Percentiles rank a stretch among this genome's conserved stretches.
phyloP scores from a whole-genome alignment of 2,888 invertebrate species.

The Athrips mouffetella region DNA sequence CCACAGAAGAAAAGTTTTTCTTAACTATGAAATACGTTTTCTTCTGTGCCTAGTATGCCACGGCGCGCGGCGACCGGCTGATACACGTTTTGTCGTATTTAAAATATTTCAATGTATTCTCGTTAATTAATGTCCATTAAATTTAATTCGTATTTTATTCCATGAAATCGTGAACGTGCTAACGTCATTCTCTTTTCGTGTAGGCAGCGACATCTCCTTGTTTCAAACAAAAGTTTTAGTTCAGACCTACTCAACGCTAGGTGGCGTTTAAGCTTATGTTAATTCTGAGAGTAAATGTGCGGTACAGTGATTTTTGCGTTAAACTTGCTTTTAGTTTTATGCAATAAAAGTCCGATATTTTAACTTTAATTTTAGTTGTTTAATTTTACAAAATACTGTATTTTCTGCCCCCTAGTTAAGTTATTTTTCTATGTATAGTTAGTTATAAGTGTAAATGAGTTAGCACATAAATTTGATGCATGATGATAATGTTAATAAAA shows the following conservation, averaged over 20 bases:
- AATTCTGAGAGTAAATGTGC: constrained; percentile 70
- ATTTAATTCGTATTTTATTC: constrained; percentile 54
- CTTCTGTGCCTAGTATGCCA: constrained; percentile 24
- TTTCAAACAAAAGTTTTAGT: constrained; percentile 25
- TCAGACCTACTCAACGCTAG: constrained; percentile 39
- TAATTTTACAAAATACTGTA: constrained; percentile 75
- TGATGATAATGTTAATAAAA: constrained; percentile 79
- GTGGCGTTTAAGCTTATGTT: constrained; percentile 40
- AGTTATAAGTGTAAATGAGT: constrained; percentile 77
- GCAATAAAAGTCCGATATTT: constrained; percentile 69
- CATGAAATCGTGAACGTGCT: constrained; percentile 42
- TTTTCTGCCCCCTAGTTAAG: constrained; percentile 76
- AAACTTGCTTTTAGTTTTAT: constrained; percentile 69
- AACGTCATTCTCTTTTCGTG: constrained; percentile 25
- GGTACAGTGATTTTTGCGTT: constrained; percentile 59
- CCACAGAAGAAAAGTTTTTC: background rate
- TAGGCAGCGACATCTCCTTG: constrained; percentile 34
- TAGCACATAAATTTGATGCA: constrained; percentile 77
- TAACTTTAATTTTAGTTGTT: constrained; percentile 66
- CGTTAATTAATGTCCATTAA: constrained; percentile 57
- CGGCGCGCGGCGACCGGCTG: constrained; percentile 27
- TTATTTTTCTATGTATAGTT: constrained; percentile 79
- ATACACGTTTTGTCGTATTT: constrained; percentile 45
- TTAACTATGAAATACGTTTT: background rate
- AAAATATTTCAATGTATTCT: constrained; percentile 55